Evolutionary conservation across 2,888 invertebrate genomes (phyloP).

Genomic region (Elegia similella): DNA sequence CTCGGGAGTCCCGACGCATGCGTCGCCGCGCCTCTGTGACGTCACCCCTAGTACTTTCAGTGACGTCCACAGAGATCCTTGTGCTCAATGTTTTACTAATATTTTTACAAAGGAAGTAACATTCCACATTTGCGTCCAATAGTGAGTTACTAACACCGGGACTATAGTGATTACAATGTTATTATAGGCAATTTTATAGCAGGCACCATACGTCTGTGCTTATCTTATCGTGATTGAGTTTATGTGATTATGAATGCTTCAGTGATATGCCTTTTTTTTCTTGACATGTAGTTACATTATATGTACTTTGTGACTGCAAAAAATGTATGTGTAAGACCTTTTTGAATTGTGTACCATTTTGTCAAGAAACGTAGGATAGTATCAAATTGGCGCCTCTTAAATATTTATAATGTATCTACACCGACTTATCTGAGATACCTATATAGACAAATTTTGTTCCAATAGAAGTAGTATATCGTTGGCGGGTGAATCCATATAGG

Average conservation of each 20-base stretch:
- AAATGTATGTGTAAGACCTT: too few relatives aligned
- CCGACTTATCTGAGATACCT: too few relatives aligned
- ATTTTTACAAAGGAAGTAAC: slow-evolving; percentile 9
- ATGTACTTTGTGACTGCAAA: too few relatives aligned
- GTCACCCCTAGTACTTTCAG: slow-evolving; percentile 59
- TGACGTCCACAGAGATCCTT: slow-evolving; percentile 49
- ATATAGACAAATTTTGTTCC: too few relatives aligned
- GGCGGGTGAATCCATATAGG: too few relatives aligned
- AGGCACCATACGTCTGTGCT: slow-evolving; percentile 10
- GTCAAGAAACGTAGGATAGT: too few relatives aligned
- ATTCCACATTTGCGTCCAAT: slow-evolving; percentile 10
- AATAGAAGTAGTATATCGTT: too few relatives aligned
- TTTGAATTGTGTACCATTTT: too few relatives aligned
- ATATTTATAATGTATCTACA: too few relatives aligned
- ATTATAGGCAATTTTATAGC: background rate
- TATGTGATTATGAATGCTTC: slow-evolving; percentile 18
- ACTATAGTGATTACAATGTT: background rate
- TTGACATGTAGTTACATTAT: too few relatives aligned
- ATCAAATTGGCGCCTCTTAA: too few relatives aligned
- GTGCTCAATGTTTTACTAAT: slow-evolving; percentile 17
- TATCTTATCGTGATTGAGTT: slow-evolving; percentile 27
- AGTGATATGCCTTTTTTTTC: background rate
- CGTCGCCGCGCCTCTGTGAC: slow-evolving; percentile 69
- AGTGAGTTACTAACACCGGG: background rate
- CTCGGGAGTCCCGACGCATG: slow-evolving; percentile 54